Conservation (phyloP, 1,140 invertebrate species). For the Drosophila erecta region DNA sequence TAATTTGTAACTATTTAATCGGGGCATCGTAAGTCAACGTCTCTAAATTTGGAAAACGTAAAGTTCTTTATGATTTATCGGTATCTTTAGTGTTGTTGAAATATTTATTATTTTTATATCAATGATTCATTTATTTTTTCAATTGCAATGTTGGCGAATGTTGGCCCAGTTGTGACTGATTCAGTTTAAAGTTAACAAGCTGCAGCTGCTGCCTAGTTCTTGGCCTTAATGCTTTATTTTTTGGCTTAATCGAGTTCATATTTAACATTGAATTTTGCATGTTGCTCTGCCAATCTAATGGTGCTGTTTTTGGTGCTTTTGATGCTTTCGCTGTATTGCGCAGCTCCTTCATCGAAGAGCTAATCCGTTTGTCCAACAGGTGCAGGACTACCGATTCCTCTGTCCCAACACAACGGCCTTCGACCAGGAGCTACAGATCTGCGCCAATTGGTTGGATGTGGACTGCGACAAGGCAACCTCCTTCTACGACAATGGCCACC, state of each 20-base stretch:
- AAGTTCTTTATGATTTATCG: background rate
- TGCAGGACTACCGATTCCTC: constrained; percentile 93
- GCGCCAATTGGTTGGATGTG: constrained; percentile 95
- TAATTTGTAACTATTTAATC: background rate
- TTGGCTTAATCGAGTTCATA: constrained; percentile 34
- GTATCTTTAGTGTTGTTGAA: too few species aligned
- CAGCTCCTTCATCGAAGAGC: constrained; percentile 77
- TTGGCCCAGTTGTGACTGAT: constrained; percentile 1
- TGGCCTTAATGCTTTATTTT: constrained; percentile 27
- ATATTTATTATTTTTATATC: background rate
- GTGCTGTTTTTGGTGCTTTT: constrained; percentile 62
- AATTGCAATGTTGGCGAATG: background rate
- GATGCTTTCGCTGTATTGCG: constrained; percentile 55
- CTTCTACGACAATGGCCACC: constrained; percentile 92
- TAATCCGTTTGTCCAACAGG: constrained; percentile 85
- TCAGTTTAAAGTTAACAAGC: constrained; percentile 4
- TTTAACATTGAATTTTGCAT: constrained; percentile 77
- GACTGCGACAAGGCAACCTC: constrained; percentile 92
- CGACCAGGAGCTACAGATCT: constrained; percentile 96
- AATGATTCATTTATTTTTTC: background rate
- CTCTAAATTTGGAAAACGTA: background rate
- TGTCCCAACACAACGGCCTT: constrained; percentile 96
- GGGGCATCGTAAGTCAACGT: background rate
- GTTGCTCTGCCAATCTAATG: constrained; percentile 76
- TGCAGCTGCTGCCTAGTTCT: constrained; percentile 26